phyloP scores from a whole-genome alignment of 1,140 invertebrate genomes.

The Conus betulinus region DNA sequence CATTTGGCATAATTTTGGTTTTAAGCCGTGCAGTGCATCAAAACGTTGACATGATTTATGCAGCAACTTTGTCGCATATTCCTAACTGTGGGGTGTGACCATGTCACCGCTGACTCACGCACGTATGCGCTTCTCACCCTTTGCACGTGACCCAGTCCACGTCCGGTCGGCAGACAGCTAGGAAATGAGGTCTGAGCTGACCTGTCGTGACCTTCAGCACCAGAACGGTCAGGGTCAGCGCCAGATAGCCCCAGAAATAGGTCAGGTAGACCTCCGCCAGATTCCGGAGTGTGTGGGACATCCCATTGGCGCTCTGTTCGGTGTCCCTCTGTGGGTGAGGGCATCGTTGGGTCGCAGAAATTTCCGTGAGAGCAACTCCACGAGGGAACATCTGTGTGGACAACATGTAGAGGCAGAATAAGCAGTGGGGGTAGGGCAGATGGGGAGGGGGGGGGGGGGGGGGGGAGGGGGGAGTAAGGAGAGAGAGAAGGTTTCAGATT shows the following conservation, averaged over 20 bases:
- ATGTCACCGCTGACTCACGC: background rate
- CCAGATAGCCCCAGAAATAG: slow-evolving; percentile 17
- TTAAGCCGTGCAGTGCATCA: too few relatives aligned
- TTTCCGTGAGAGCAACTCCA: too few relatives aligned
- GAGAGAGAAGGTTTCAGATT: too few relatives aligned
- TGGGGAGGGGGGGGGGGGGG: too few relatives aligned
- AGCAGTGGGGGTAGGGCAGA: too few relatives aligned
- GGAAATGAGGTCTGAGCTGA: slow-evolving; percentile 6
- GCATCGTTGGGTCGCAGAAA: too few relatives aligned
- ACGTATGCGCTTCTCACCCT: background rate
- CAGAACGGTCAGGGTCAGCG: background rate
- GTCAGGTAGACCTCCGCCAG: background rate
- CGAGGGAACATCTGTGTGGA: too few relatives aligned
- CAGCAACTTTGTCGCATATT: background rate
- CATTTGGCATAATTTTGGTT: too few relatives aligned
- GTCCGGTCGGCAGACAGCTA: slow-evolving; percentile 5
- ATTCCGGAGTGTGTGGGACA: too few relatives aligned
- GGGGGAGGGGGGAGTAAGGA: too few relatives aligned
- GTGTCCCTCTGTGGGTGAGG: background rate
- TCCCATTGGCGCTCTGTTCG: background rate
- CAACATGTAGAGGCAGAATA: too few relatives aligned
- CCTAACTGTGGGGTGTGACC: background rate
- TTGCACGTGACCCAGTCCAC: background rate
- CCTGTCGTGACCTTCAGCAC: slow-evolving; percentile 26
- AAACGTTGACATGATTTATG: background rate